Evolutionary conservation across 37 sponge, comb jelly and placozoan species (phyloP).

Genomic region (Geodia barretti): DNA sequence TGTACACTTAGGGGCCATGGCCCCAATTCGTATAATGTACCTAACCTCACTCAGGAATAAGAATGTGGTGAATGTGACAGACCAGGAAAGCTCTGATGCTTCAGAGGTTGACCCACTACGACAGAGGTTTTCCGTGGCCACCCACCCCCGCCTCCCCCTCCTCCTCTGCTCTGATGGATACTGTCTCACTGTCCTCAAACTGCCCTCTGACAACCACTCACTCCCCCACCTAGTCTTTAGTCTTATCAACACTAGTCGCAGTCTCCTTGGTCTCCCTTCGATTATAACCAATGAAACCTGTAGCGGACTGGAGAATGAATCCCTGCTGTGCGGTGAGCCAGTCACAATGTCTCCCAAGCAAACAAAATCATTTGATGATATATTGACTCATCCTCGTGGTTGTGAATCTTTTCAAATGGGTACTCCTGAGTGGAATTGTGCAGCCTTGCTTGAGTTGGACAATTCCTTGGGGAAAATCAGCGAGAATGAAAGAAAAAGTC

Average conservation of each 20-base stretch:
- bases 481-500: background rate
- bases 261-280: background rate
- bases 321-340: background rate
- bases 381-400: too few species aligned
- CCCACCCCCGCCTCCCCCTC: constrained; percentile 59
- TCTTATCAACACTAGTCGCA: constrained; percentile 2
- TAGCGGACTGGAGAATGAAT: background rate
- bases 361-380: background rate
- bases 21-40: background rate
- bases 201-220: background rate
- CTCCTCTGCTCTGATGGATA: constrained; percentile 79
- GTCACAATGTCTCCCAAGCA: background rate
- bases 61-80: background rate
- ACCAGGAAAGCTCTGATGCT: constrained; percentile 53
- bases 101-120: constrained; percentile 58
- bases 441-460: constrained; percentile 20
- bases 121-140: constrained; percentile 70
- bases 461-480: background rate
- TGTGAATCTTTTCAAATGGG: background rate
- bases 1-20: too few species aligned
- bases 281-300: background rate
- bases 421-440: background rate
- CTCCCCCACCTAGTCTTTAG: background rate
- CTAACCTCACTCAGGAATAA: background rate
- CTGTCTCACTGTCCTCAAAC: constrained; percentile 35